These are phyloP conservation scores for Mus pahari DNA, from an alignment of 2,113 vertebrate species.

Conservation along the genomic window DNA sequence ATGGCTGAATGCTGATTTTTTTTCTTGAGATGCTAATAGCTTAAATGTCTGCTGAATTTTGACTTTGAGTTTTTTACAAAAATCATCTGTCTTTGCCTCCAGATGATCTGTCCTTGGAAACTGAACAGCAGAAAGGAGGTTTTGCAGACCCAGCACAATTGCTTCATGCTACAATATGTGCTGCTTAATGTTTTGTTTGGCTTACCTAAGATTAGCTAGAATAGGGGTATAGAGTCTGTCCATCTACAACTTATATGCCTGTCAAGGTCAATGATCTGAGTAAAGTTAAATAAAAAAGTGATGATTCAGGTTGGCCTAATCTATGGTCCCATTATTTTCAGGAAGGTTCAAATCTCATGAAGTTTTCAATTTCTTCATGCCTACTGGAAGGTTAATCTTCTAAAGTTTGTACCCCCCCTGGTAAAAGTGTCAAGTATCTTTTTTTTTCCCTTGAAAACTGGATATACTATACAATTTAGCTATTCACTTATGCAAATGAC, in stretches of 20 bases:
- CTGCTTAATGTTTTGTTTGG: background rate
- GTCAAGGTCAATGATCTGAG: slow-evolving; percentile 51
- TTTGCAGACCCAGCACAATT: slow-evolving; percentile 58
- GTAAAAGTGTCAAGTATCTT: slow-evolving; percentile 67
- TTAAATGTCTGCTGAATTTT: slow-evolving; percentile 57
- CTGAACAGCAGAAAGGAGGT: slow-evolving; percentile 16
- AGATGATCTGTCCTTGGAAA: slow-evolving; percentile 49
- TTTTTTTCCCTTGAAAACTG: slow-evolving; percentile 62
- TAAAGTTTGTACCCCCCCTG: background rate
- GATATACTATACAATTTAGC: slow-evolving; percentile 83
- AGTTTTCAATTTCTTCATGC: slow-evolving; percentile 12
- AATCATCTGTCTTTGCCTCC: background rate
- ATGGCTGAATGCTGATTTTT: slow-evolving; percentile 1
- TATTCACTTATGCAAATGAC: slow-evolving; percentile 80
- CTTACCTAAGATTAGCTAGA: slow-evolving; percentile 14
- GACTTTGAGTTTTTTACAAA: slow-evolving; percentile 19
- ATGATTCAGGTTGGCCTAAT: background rate
- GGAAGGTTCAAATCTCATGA: slow-evolving; percentile 40
- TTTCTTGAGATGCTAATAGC: slow-evolving; percentile 35
- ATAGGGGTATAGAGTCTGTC: slow-evolving; percentile 33
- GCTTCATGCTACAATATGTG: slow-evolving; percentile 17
- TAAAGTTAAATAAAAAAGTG: slow-evolving; percentile 64
- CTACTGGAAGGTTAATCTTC: slow-evolving; percentile 58
- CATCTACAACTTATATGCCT: slow-evolving; percentile 5
- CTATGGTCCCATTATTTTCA: slow-evolving; percentile 49